Percentiles rank a stretch among this genome's conserved stretches.
phyloP scores from a whole-genome alignment of 2,797 vertebrate species.

The Anabas testudineus region DNA sequence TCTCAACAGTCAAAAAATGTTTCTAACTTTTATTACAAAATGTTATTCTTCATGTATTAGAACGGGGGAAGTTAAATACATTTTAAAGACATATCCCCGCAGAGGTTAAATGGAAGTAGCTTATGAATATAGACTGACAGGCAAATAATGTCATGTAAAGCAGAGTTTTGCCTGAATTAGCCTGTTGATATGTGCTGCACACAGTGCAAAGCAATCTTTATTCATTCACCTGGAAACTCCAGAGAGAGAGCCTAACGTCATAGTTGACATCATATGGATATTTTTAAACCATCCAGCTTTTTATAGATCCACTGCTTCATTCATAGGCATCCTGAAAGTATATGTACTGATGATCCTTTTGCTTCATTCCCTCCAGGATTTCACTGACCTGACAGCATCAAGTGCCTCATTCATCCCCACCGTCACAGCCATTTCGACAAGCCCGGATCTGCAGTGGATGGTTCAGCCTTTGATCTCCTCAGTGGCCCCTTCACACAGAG shows the following conservation, averaged over 20 bases:
- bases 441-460: constrained; percentile 94
- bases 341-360: constrained; percentile 51
- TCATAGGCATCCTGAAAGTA: constrained; percentile 50
- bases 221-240: constrained; percentile 91
- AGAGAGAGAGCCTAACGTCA: constrained; percentile 87
- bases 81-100: not conserved
- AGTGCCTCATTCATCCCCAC: constrained; percentile 93
- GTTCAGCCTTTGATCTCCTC: constrained; percentile 92
- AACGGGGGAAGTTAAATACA: not conserved
- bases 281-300: constrained; percentile 87
- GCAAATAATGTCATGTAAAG: not conserved
- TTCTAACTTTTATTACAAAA: not conserved
- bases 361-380: constrained; percentile 85
- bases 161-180: constrained; percentile 6
- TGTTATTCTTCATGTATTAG: not conserved
- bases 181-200: constrained; percentile 34
- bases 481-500: constrained; percentile 89
- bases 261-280: constrained; percentile 89
- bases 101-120: constrained; percentile 1
- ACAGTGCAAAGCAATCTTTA: constrained; percentile 47
- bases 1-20: too few relatives aligned
- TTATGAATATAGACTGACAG: not conserved
- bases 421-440: constrained; percentile 92
- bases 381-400: constrained; percentile 89
- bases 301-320: constrained; percentile 68